phyloP scores from a whole-genome alignment of 2,113 vertebrate genomes.

The Scalopus aquaticus region DNA sequence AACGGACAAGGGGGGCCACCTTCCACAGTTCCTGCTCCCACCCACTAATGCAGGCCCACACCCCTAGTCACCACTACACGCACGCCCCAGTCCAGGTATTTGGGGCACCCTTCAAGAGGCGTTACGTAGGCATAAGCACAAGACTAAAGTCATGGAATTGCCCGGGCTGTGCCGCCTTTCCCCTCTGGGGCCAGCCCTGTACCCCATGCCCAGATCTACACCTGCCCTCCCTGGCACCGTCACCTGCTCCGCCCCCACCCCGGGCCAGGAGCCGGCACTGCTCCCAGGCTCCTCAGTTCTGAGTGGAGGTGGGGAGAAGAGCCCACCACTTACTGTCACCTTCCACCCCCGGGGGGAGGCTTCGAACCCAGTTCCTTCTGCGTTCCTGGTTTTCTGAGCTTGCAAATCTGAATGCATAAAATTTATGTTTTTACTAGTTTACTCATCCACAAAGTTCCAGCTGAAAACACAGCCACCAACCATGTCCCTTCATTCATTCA shows the following conservation, averaged over 20 bases:
- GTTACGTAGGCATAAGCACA: accelerated
- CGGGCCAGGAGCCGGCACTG: accelerated
- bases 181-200: no score
- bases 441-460: accelerated
- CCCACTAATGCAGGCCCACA: background rate
- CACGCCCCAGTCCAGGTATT: background rate
- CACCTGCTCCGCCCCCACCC: background rate
- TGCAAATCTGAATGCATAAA: background rate
- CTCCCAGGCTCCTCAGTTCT: background rate
- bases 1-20: background rate
- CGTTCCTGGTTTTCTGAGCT: background rate
- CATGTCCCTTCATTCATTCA: accelerated
- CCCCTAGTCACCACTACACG: background rate
- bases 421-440: background rate
- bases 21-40: background rate
- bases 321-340: background rate
- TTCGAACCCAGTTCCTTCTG: no score
- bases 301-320: background rate
- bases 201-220: background rate
- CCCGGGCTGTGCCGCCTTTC: accelerated
- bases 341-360: background rate
- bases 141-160: background rate
- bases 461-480: accelerated
- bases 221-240: background rate
- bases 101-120: no score